Evolutionary conservation across 2,888 invertebrate species (phyloP).

Genomic region (Drosophila nigritarsus): DNA sequence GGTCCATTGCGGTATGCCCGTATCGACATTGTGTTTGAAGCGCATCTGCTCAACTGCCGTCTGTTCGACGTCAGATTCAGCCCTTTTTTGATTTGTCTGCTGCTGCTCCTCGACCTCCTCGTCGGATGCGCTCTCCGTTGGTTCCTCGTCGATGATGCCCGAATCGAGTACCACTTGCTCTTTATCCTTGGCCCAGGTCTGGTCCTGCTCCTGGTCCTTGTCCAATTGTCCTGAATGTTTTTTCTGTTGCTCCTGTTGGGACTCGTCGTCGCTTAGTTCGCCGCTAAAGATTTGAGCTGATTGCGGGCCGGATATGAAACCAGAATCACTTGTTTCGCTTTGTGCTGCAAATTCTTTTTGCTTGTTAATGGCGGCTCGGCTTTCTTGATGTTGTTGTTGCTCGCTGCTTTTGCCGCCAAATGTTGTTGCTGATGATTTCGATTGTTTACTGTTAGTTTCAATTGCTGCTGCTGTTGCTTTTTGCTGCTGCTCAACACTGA

Average conservation of each 20-base stretch:
- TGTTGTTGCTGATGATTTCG: constrained; percentile 61
- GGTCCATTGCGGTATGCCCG: constrained; percentile 88
- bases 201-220: constrained; percentile 21
- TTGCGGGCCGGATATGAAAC: constrained; percentile 86
- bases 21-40: constrained; percentile 89
- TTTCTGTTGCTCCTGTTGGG: constrained; percentile 33
- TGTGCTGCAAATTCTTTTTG: constrained; percentile 63
- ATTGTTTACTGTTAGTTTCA: constrained; percentile 60
- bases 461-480: constrained; percentile 49
- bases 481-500: constrained; percentile 70
- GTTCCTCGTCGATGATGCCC: constrained; percentile 62
- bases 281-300: constrained; percentile 73
- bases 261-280: constrained; percentile 55
- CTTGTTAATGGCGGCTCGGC: constrained; percentile 66
- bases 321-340: constrained; percentile 84
- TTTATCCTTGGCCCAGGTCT: constrained; percentile 32
- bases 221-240: constrained; percentile 26
- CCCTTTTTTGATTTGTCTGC: constrained; percentile 18
- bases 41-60: constrained; percentile 84
- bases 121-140: constrained; percentile 30
- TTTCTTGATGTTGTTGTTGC: constrained; percentile 45
- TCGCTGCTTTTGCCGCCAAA: constrained; percentile 65
- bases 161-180: constrained; percentile 56
- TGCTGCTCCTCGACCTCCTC: constrained; percentile 21
- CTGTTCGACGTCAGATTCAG: constrained; percentile 53